Base-by-base conservation (phyloP, 2,113 vertebrate genomes). In the Tetraodon nigroviridis region DNA sequence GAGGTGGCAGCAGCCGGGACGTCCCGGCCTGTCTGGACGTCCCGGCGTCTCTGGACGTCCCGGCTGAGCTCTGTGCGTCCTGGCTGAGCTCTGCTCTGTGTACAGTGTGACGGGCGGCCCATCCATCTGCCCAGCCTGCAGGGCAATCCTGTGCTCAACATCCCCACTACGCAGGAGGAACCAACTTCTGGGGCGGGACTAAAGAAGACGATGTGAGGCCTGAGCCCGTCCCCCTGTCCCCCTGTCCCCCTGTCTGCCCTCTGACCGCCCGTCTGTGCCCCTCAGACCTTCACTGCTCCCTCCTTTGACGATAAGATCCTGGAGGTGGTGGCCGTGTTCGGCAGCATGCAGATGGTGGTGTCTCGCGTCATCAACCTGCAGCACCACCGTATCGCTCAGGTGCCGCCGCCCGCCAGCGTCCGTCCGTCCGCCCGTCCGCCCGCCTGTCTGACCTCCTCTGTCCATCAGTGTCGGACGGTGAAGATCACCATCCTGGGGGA, bases 271-370 rank as follows among this genome's bases (percentile, higher is more conserved):
- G 45, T 52, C 55, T 42, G 29, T 64, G 29, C 71, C 10, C 61
- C 8, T 56, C 67, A 99, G 97, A 99, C 93, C 0, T 99, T 99
- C 75, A 87, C 94, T 6, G 96, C 95, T 1, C 97, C 97, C 0
- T 99, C 97, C 0, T 99, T 99, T 0, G 97, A 99, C 7, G 97
- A 98, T 58, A 99, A 99, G 90, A 93, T 98, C 57, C 76, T 99
- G 86, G 97, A 99, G 86, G 97, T 99, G 64, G 97, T 99, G 0
- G 97, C 97, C 0, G 97, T 99, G 67, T 99, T 99, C 7, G 96
- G 97, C 58, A 97, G 95, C 80, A 99, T 99, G 94, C 97, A 99
- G 89, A 98, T 99, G 96, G 97, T 96, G 0, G 94, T 99, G 44
- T 98, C 96, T 1, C 87, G 97, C 7, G 97, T 99, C 53, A 98